Evolutionary conservation across 92 coral and sea anemone species (phyloP).

Genomic region (Actinernus sp.): DNA sequence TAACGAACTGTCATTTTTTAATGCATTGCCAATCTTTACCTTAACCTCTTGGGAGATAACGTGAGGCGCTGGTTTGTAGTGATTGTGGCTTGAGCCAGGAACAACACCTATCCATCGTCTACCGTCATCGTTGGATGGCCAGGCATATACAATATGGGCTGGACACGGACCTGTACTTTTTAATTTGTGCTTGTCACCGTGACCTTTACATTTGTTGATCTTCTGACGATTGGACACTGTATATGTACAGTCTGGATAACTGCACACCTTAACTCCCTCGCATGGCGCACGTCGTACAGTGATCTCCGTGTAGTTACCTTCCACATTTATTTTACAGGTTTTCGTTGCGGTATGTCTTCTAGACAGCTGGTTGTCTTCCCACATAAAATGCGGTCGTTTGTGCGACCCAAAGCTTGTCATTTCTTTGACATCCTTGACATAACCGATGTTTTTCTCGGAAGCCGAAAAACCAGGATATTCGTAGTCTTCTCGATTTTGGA

Average conservation of each 20-base stretch:
- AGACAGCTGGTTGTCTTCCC: slow-evolving; percentile 36
- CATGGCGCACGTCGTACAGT: neutral
- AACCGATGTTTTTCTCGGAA: neutral
- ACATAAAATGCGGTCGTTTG: slow-evolving; percentile 22
- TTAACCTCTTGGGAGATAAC: slow-evolving; percentile 9
- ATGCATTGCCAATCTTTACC: slow-evolving; percentile 7
- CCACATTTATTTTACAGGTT: neutral
- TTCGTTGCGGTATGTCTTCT: slow-evolving; percentile 9
- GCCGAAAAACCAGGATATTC: slow-evolving; percentile 26
- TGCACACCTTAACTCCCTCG: slow-evolving; percentile 20
- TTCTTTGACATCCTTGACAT: neutral
- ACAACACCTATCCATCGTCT: slow-evolving; percentile 20
- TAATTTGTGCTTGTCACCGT: neutral
- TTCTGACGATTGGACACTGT: slow-evolving; percentile 26
- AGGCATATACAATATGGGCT: slow-evolving; percentile 12
- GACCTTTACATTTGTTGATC: slow-evolving; percentile 17
- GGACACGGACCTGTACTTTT: slow-evolving; percentile 29
- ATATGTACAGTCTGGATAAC: slow-evolving; percentile 1
- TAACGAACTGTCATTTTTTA: slow-evolving; percentile 4
- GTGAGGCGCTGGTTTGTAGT: slow-evolving; percentile 45
- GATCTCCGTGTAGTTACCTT: slow-evolving; percentile 2
- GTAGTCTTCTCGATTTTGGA: slow-evolving; percentile 30
- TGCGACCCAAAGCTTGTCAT: slow-evolving; percentile 8
- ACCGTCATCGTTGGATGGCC: slow-evolving; percentile 29
- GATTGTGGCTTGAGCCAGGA: slow-evolving; percentile 23